Percentiles rank a stretch among this genome's conserved stretches.
These are phyloP conservation scores for Pseudomyrmex flavicornis DNA, from an alignment of 1,140 invertebrate genomes.

Conservation along the genomic window DNA sequence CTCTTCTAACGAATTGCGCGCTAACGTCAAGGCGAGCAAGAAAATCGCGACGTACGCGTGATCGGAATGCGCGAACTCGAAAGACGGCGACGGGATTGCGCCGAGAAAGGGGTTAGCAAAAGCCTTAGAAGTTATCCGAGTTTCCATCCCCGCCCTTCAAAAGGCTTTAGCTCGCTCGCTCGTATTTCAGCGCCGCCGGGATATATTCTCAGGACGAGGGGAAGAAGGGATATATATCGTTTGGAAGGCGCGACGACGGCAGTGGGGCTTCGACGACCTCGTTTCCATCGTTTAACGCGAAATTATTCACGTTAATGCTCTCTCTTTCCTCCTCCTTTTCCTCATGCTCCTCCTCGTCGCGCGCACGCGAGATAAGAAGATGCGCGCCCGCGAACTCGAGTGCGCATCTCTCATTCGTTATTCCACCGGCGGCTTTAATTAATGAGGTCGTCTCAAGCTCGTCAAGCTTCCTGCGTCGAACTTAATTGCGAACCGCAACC, in stretches of 20 bases:
- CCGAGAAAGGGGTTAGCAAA: slow-evolving; percentile 2
- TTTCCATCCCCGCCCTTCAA: background rate
- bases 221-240: slow-evolving; percentile 22
- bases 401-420: slow-evolving; percentile 1
- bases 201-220: slow-evolving; percentile 9
- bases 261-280: slow-evolving; percentile 5
- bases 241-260: background rate
- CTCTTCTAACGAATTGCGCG: slow-evolving; percentile 21
- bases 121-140: slow-evolving; percentile 26
- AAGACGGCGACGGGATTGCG: background rate
- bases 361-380: background rate
- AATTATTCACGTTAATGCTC: slow-evolving; percentile 47
- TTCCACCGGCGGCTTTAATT: slow-evolving; percentile 23
- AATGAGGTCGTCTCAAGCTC: slow-evolving; percentile 16
- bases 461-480: background rate
- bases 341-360: background rate
- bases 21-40: background rate
- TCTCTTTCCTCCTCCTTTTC: background rate
- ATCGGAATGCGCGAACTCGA: slow-evolving; percentile 42
- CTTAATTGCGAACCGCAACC: slow-evolving; percentile 27
- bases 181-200: slow-evolving; percentile 19
- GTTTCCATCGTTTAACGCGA: slow-evolving; percentile 7
- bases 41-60: slow-evolving; percentile 37
- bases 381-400: no score
- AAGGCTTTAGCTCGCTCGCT: slow-evolving; percentile 6